Evolutionary conservation across 2,797 vertebrate species (phyloP).

Genomic region (Coranthus polyacanthus): DNA sequence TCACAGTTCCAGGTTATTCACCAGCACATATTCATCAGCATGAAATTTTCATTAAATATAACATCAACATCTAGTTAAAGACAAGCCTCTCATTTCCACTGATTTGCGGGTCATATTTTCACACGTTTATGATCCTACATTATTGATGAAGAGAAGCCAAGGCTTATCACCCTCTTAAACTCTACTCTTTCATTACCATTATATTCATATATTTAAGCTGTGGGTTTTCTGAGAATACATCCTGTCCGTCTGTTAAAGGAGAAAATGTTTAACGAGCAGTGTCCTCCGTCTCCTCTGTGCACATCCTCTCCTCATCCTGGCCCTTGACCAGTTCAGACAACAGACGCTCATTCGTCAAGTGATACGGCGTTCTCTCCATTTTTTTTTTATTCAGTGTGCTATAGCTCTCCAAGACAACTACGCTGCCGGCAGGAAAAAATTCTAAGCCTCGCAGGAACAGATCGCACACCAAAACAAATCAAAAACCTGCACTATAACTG

Average conservation of each 20-base stretch:
- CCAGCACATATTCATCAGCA: too few relatives aligned
- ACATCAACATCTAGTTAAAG: too few relatives aligned
- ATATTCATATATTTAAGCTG: not conserved
- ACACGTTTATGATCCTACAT: too few relatives aligned
- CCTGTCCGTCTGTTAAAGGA: conserved; percentile 34
- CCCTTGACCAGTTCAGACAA: conserved; percentile 46
- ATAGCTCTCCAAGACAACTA: not conserved
- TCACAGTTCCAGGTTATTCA: too few relatives aligned
- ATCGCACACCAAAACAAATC: too few relatives aligned
- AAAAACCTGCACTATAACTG: too few relatives aligned
- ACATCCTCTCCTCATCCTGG: conserved; percentile 48
- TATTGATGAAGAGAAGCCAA: too few relatives aligned
- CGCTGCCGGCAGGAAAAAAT: conserved; percentile 16
- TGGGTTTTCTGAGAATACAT: conserved; percentile 36
- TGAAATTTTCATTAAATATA: too few relatives aligned
- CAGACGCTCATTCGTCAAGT: conserved; percentile 49
- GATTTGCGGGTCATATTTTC: too few relatives aligned
- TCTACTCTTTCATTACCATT: not conserved
- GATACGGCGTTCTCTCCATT: not conserved
- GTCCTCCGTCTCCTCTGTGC: conserved; percentile 26
- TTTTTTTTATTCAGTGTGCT: not conserved
- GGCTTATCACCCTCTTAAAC: too few relatives aligned
- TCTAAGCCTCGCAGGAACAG: not conserved
- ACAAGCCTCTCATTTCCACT: too few relatives aligned
- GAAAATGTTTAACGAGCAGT: conserved; percentile 33